These are phyloP conservation scores for Agrilus biguttatus DNA, from an alignment of 2,888 invertebrate genomes.

Conservation along the genomic window DNA sequence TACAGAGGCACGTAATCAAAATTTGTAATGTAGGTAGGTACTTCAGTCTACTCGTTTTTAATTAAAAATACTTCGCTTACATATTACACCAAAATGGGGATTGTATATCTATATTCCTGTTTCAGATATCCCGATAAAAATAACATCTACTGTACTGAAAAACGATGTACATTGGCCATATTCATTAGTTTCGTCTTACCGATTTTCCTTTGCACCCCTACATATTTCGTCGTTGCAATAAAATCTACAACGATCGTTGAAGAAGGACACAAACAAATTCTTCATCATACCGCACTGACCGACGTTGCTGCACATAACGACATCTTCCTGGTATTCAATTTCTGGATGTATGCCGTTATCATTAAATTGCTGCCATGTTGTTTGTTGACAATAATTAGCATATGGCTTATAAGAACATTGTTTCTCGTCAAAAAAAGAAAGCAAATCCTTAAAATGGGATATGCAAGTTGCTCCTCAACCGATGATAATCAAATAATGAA, in stretches of 20 bases:
- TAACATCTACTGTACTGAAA: conserved; percentile 59
- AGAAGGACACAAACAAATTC: conserved; percentile 39
- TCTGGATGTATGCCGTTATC: conserved; percentile 69
- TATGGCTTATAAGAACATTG: conserved; percentile 55
- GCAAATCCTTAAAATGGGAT: conserved; percentile 46
- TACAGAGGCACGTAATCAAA: too few relatives aligned
- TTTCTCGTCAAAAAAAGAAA: conserved; percentile 64
- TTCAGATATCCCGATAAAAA: conserved; percentile 65
- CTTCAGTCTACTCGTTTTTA: too few relatives aligned
- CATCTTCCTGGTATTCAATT: conserved; percentile 43
- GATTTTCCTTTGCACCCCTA: conserved; percentile 69
- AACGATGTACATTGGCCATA: conserved; percentile 64
- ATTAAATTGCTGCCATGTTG: conserved; percentile 69
- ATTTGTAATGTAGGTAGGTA: too few relatives aligned
- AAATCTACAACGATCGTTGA: conserved; percentile 37
- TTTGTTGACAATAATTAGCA: conserved; percentile 57
- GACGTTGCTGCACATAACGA: conserved; percentile 28
- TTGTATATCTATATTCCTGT: conserved; percentile 10
- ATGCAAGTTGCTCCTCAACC: conserved; percentile 39
- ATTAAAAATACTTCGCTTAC: too few relatives aligned
- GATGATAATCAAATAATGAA: conserved; percentile 10
- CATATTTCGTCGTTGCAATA: conserved; percentile 58
- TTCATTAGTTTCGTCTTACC: conserved; percentile 61
- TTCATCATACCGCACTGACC: conserved; percentile 40
- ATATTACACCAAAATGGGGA: too few relatives aligned